Conservation (phyloP, 2,888 invertebrate genomes). For the Cecidostiba fungosa region DNA sequence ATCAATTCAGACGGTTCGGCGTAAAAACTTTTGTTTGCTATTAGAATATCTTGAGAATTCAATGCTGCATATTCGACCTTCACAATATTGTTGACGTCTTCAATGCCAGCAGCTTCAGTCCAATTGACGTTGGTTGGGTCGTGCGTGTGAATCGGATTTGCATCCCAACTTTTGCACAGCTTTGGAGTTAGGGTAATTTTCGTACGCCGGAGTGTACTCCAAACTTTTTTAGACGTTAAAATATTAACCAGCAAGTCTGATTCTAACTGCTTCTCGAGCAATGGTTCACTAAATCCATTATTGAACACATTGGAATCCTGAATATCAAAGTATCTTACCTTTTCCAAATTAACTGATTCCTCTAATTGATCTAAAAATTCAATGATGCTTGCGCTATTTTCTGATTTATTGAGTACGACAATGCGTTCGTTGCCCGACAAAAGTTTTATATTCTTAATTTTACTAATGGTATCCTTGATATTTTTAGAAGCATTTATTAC, state of each 20-base stretch:
- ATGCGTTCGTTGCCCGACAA: slow-evolving; percentile 43
- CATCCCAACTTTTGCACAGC: slow-evolving; percentile 45
- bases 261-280: slow-evolving; percentile 85
- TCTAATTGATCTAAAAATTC: slow-evolving; percentile 33
- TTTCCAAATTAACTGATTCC: slow-evolving; percentile 84
- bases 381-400: slow-evolving; percentile 4
- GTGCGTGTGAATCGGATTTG: slow-evolving; percentile 37
- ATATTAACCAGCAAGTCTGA: slow-evolving; percentile 92
- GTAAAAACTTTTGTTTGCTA: slow-evolving; percentile 92
- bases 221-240: slow-evolving; percentile 79
- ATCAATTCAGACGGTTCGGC: slow-evolving; percentile 87
- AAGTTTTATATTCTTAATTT: slow-evolving; percentile 34
- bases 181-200: not conserved
- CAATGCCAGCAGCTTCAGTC: slow-evolving; percentile 85
- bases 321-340: slow-evolving; percentile 84
- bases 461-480: slow-evolving; percentile 28
- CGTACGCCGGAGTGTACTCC: slow-evolving; percentile 78
- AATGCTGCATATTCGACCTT: slow-evolving; percentile 89
- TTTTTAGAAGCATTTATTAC: slow-evolving; percentile 39
- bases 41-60: slow-evolving; percentile 85
- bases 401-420: slow-evolving; percentile 43
- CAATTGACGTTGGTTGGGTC: slow-evolving; percentile 87
- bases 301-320: slow-evolving; percentile 82
- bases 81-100: slow-evolving; percentile 73
- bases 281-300: slow-evolving; percentile 84